phyloP scores from a whole-genome alignment of 2,888 invertebrate genomes.

The Sphinx pinastri region DNA sequence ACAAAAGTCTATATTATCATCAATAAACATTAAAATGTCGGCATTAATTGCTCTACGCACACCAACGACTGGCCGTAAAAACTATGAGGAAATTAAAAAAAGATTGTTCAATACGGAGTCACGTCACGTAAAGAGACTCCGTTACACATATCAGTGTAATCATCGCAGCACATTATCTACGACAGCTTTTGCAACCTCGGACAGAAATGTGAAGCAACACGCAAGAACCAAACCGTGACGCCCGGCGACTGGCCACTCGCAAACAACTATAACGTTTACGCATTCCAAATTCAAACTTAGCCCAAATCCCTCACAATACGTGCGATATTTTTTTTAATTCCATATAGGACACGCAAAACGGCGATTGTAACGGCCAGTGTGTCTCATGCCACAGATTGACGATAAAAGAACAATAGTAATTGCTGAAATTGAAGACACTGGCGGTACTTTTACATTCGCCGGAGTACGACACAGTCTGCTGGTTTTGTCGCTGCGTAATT shows the following conservation, averaged over 20 bases:
- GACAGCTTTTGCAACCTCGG: constrained; percentile 76
- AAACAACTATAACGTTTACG: constrained; percentile 43
- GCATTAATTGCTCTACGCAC: constrained; percentile 33
- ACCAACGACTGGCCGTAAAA: constrained; percentile 39
- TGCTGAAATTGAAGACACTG: constrained; percentile 30
- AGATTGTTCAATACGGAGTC: constrained; percentile 42
- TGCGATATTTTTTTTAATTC: constrained; percentile 31
- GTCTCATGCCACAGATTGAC: constrained; percentile 42
- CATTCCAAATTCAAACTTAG: constrained; percentile 35
- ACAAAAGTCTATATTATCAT: constrained; percentile 36
- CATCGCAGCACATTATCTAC: constrained; percentile 64
- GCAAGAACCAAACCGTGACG: constrained; percentile 65
- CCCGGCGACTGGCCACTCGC: constrained; percentile 61
- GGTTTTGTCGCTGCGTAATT: constrained; percentile 63
- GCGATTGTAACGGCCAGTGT: constrained; percentile 34
- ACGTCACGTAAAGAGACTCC: constrained; percentile 66
- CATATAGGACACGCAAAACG: constrained; percentile 26
- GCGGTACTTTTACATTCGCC: constrained; percentile 44
- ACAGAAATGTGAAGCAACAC: constrained; percentile 67
- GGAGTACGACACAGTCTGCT: constrained; percentile 45
- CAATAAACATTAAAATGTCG: constrained; percentile 23
- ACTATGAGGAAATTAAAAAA: constrained; percentile 43
- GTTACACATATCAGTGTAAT: constrained; percentile 73
- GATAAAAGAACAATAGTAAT: constrained; percentile 35
- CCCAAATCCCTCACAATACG: constrained; percentile 30